These are phyloP conservation scores for Cryptoblepharus egeriae DNA, from an alignment of 2,797 vertebrate genomes.

Conservation along the genomic window DNA sequence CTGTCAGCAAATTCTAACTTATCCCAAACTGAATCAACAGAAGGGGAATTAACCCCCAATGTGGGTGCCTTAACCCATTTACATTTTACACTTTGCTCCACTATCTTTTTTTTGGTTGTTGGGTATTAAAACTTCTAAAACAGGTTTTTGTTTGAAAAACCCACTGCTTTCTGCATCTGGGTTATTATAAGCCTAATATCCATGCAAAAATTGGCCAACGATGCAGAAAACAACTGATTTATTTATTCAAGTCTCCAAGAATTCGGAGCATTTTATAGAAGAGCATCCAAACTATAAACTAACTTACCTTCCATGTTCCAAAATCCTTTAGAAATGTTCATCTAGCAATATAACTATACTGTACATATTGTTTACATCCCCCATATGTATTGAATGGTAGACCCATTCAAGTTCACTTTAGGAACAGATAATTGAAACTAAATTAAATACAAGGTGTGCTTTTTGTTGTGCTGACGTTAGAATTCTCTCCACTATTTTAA, in stretches of 20 bases:
- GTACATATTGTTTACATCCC: too few relatives aligned
- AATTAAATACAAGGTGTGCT: background rate
- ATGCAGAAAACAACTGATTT: too few relatives aligned
- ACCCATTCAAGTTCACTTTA: background rate
- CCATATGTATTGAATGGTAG: background rate
- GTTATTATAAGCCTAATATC: background rate
- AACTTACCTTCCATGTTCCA: slow-evolving; percentile 21
- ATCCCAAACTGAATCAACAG: background rate
- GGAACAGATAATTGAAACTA: background rate
- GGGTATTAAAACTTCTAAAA: background rate
- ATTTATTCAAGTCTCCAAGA: background rate
- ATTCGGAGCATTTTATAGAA: background rate
- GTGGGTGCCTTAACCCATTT: background rate
- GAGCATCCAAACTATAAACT: background rate
- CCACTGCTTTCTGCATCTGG: background rate
- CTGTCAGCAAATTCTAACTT: background rate
- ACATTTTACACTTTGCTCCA: background rate
- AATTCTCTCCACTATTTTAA: too few relatives aligned
- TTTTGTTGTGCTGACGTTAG: background rate
- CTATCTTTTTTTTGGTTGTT: background rate
- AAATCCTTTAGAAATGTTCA: background rate
- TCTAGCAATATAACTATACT: background rate
- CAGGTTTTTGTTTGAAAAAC: background rate
- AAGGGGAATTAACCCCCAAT: background rate
- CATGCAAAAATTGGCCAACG: background rate